Conservation (phyloP, 2,888 invertebrate genomes). For the Carabus problematicus region DNA sequence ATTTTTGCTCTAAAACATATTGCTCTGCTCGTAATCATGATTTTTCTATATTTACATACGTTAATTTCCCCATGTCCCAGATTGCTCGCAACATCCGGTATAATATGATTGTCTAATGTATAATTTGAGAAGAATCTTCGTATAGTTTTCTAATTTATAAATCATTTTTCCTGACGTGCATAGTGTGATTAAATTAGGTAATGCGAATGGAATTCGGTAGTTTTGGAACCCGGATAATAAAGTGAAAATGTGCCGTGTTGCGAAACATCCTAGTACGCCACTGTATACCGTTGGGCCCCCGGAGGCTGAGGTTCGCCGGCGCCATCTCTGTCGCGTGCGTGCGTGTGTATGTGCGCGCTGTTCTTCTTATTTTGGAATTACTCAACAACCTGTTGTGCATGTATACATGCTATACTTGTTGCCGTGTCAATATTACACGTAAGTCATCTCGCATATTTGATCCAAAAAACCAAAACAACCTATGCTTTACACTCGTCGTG, state of each 20-base stretch:
- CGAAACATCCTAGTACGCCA: background rate
- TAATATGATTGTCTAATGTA: background rate
- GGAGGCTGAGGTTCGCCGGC: constrained; percentile 11
- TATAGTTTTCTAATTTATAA: too few species aligned
- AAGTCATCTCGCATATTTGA: constrained; percentile 10
- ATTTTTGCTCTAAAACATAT: too few species aligned
- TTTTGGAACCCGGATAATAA: too few species aligned
- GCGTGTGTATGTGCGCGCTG: too few species aligned
- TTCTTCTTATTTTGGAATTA: constrained; percentile 12
- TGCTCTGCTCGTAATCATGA: too few species aligned
- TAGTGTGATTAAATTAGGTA: too few species aligned
- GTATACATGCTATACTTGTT: constrained; percentile 2
- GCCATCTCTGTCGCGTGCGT: constrained; percentile 8
- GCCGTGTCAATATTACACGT: background rate
- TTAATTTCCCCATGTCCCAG: too few species aligned
- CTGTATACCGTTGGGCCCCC: background rate
- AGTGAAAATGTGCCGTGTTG: too few species aligned
- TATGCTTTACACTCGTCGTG: background rate
- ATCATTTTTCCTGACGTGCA: too few species aligned
- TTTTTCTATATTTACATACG: background rate
- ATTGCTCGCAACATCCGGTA: too few species aligned
- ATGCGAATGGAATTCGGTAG: too few species aligned
- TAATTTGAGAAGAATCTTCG: too few species aligned
- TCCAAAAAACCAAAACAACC: background rate
- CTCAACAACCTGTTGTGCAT: background rate